These are phyloP conservation scores for Tangara arthus DNA, from an alignment of 2,797 vertebrate genomes.

Conservation along the genomic window DNA sequence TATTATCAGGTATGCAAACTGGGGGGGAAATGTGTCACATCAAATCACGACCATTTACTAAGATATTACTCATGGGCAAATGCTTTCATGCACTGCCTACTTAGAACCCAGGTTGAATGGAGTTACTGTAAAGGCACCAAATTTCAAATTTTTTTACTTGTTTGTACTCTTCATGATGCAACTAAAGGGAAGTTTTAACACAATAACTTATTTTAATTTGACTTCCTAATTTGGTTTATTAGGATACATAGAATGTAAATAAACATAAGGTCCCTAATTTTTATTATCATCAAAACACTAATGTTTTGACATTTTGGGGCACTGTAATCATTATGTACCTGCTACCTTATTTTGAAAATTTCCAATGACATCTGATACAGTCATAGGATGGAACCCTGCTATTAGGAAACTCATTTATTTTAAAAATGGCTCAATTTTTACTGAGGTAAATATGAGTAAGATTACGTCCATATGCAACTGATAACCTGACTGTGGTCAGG, in stretches of 20 bases:
- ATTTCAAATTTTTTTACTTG: not conserved
- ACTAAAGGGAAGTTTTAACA: not conserved
- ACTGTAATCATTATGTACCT: not conserved
- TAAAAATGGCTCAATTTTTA: not conserved
- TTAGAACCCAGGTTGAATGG: slow-evolving; percentile 1
- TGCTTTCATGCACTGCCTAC: not conserved
- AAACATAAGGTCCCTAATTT: not conserved
- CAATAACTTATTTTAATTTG: not conserved
- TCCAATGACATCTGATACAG: not conserved
- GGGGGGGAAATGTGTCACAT: slow-evolving; percentile 36
- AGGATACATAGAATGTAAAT: not conserved
- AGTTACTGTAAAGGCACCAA: not conserved
- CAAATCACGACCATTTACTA: slow-evolving; percentile 56
- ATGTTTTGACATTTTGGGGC: not conserved
- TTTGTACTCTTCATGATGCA: not conserved
- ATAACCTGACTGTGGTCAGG: not conserved
- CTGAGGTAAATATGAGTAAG: not conserved
- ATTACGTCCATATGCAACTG: not conserved
- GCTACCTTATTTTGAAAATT: not conserved
- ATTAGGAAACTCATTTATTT: not conserved
- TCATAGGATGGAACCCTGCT: not conserved
- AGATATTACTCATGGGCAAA: slow-evolving; percentile 45
- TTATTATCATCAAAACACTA: not conserved
- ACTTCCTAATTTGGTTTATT: not conserved
- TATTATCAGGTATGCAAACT: slow-evolving; percentile 52